phyloP scores from a whole-genome alignment of 2,888 invertebrate species.

The Epistrophella euchroma region DNA sequence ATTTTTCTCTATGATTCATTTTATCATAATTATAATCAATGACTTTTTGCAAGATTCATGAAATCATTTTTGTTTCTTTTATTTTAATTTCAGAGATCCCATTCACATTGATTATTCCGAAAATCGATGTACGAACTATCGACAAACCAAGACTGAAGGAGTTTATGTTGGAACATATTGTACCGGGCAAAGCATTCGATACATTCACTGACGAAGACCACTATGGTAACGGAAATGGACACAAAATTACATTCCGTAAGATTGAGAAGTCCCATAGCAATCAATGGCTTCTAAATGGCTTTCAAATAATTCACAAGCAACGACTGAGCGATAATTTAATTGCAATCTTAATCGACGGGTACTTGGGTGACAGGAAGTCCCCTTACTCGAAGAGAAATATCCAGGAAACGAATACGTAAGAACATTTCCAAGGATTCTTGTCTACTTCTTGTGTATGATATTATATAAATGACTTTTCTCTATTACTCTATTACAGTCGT shows the following conservation, averaged over 20 bases:
- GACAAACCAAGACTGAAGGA: conserved; percentile 85
- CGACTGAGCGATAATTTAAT: conserved; percentile 83
- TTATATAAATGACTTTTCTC: not conserved
- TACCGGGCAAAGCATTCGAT: conserved; percentile 85
- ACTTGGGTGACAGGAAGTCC: conserved; percentile 83
- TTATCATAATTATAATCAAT: not conserved
- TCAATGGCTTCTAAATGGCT: conserved; percentile 83
- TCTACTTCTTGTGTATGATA: not conserved
- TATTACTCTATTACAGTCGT: conserved; percentile 77
- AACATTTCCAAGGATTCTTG: conserved; percentile 10
- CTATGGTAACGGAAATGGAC: conserved; percentile 84
- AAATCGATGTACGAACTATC: conserved; percentile 84
- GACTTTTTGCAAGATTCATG: not conserved
- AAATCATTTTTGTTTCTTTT: conserved; percentile 16
- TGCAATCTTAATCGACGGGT: conserved; percentile 83
- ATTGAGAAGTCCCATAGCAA: conserved; percentile 82
- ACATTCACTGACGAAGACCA: conserved; percentile 83
- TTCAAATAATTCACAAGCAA: conserved; percentile 82
- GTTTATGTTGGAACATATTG: conserved; percentile 86
- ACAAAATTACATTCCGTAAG: conserved; percentile 84
- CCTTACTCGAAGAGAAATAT: conserved; percentile 84
- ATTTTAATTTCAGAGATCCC: conserved; percentile 84
- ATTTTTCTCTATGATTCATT: conserved; percentile 13
- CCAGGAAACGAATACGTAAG: conserved; percentile 84
- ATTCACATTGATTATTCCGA: conserved; percentile 86